Base-by-base conservation (phyloP, 92 coral and sea anemone genomes). In the Zoanthus solanderi region DNA sequence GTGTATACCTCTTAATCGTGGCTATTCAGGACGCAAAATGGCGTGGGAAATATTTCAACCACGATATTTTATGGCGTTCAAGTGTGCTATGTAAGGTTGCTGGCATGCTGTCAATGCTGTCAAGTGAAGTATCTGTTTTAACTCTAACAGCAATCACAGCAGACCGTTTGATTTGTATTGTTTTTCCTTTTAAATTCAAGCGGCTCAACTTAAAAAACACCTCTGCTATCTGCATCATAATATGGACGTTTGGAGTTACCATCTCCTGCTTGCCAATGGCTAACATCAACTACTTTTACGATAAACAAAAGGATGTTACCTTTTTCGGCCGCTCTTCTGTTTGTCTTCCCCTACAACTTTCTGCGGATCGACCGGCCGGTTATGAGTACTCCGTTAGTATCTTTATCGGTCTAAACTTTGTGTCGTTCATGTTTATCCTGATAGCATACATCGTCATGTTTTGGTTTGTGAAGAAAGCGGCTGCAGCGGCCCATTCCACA, bases 261-360 rank as follows among this genome's bases (percentile, higher is more conserved):
- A 61, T 90, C 66, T 76, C 92, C 14, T 30, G 79, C 44, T 47
- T 87, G 14, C 92, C 92, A 47, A 31, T 87, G 7, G 3, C 73
- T 9, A 78, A 78, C 10, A 78, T 84, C 4, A 46, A 34, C 4
- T 90, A 87, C 60, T 90, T 90, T 78, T 79, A 80, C 50, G 90
- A 90, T 63, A n/a, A 54, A 15, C 13, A 69, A 9, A 14, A 67
- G 34, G 47, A 78, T 5, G 78, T 79, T 14, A 85, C 80, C 30
- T 92, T 89, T 46, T 92, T 71, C 7, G 92, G 94, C 10, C 82
- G 89, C 8, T 92, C 94, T n/a, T 85, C 94, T 0, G 94, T 92
- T 15, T 92, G 94, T 63, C 88, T 92, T 16, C 90, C 94, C 0
- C 72, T 92, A 29, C 94, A 92, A 48, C 90, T 92, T 0, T 76